A percentile compares a stretch with the other conserved stretches of the same genome.
phyloP scores from a whole-genome alignment of 1,140 invertebrate genomes.

The Ruditapes philippinarum region DNA sequence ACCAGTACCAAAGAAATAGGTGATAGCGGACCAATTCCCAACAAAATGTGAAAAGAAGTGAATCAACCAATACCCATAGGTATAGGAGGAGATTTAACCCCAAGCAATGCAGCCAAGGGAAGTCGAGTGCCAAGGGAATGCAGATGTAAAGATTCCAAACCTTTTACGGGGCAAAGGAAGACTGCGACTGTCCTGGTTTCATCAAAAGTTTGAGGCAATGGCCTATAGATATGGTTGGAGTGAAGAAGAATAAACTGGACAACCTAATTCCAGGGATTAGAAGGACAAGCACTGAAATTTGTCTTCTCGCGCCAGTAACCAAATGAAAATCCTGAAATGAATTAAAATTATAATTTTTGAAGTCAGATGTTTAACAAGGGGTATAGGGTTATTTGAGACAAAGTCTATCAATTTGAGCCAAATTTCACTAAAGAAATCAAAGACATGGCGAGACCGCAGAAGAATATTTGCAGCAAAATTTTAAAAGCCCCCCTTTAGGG shows the following conservation, averaged over 20 bases:
- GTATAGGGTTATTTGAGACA: constrained; percentile 26
- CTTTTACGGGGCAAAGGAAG: constrained; percentile 16
- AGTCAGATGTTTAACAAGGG: background rate
- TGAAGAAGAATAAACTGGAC: constrained; percentile 1
- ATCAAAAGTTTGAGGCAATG: constrained; percentile 26
- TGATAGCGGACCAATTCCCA: background rate
- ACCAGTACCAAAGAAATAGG: background rate
- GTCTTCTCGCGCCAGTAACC: constrained; percentile 10
- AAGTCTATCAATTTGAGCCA: background rate
- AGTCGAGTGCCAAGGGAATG: background rate
- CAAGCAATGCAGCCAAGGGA: background rate
- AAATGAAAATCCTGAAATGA: background rate
- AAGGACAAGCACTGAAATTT: too few relatives aligned
- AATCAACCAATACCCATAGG: background rate
- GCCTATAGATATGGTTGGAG: too few relatives aligned
- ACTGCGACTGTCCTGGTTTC: constrained; percentile 5
- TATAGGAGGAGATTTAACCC: background rate
- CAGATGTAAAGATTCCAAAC: constrained; percentile 20
- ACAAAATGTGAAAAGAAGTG: too few relatives aligned
- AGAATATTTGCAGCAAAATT: constrained; percentile 34
- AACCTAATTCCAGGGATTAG: constrained; percentile 13
- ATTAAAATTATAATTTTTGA: background rate
- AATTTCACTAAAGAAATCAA: too few relatives aligned
- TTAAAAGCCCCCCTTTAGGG: constrained; percentile 29
- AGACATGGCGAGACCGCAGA: constrained; percentile 19